Percentiles rank a stretch among this genome's conserved stretches.
Evolutionary conservation across 2,113 vertebrate genomes (phyloP).

Genomic region (Nyctereutes procyonoides): DNA sequence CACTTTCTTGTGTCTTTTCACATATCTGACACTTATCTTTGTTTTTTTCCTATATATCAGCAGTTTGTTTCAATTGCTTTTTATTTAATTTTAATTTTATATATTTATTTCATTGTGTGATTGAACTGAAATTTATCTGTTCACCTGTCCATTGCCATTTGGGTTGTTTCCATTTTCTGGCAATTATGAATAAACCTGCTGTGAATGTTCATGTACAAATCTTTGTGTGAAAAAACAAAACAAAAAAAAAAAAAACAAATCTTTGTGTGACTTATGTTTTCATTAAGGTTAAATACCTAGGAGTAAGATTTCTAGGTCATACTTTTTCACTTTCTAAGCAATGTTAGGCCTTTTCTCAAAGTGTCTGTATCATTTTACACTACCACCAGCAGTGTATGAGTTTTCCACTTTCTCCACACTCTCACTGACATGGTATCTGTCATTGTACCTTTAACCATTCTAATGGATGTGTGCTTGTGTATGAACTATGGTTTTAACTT

Average conservation of each 20-base stretch:
- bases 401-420: slow-evolving; percentile 5
- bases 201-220: background rate
- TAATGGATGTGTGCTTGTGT: background rate
- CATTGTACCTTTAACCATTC: background rate
- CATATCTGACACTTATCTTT: background rate
- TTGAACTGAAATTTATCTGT: background rate
- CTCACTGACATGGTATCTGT: background rate
- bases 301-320: background rate
- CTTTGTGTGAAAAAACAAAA: background rate
- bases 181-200: slow-evolving; percentile 32
- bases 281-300: background rate
- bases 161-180: background rate
- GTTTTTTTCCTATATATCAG: background rate
- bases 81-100: background rate
- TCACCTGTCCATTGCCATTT: background rate
- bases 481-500: slow-evolving; percentile 9
- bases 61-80: background rate
- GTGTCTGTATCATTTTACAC: background rate
- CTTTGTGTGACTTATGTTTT: slow-evolving; percentile 5
- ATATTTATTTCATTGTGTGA: slow-evolving; percentile 1
- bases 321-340: background rate
- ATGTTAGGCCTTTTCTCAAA: background rate
- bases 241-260: too few relatives aligned
- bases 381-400: background rate
- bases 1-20: background rate